These are phyloP conservation scores for Heteromyza rotundicornis DNA, from an alignment of 2,888 invertebrate genomes.

Conservation along the genomic window DNA sequence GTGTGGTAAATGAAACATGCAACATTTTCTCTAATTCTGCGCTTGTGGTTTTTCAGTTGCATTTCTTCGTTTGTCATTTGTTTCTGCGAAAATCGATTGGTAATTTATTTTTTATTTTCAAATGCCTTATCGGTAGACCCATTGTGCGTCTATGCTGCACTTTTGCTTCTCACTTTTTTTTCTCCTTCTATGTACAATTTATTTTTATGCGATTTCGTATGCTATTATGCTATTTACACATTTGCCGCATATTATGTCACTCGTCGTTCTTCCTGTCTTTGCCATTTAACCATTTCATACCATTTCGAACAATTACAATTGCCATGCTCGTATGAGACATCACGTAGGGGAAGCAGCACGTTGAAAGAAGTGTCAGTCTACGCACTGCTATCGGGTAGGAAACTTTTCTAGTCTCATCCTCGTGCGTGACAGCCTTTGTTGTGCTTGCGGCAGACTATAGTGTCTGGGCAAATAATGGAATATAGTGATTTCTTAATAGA, in stretches of 20 bases:
- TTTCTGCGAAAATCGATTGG: neutral
- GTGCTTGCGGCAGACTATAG: no score
- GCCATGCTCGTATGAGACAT: no score
- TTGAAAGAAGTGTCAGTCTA: no score
- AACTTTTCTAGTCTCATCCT: neutral
- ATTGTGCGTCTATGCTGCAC: constrained; percentile 10
- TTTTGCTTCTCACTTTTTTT: constrained; percentile 20
- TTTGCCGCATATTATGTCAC: neutral
- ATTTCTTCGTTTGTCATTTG: neutral
- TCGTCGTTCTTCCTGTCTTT: no score
- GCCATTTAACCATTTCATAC: no score
- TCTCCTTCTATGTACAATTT: constrained; percentile 3
- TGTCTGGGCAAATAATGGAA: no score
- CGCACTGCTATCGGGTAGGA: neutral
- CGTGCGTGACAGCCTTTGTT: neutral
- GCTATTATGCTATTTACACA: no score
- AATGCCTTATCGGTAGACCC: neutral
- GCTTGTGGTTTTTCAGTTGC: neutral
- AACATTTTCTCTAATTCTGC: no score
- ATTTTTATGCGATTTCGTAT: constrained; percentile 16
- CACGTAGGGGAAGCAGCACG: neutral
- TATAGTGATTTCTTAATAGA: no score
- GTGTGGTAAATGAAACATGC: constrained; percentile 4
- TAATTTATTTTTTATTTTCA: constrained; percentile 13
- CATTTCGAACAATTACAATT: no score